Evolutionary conservation across 2,888 invertebrate species (phyloP), one percentile per base, ranked within the genome.

Genomic region (Drosophila lutescens): DNA sequence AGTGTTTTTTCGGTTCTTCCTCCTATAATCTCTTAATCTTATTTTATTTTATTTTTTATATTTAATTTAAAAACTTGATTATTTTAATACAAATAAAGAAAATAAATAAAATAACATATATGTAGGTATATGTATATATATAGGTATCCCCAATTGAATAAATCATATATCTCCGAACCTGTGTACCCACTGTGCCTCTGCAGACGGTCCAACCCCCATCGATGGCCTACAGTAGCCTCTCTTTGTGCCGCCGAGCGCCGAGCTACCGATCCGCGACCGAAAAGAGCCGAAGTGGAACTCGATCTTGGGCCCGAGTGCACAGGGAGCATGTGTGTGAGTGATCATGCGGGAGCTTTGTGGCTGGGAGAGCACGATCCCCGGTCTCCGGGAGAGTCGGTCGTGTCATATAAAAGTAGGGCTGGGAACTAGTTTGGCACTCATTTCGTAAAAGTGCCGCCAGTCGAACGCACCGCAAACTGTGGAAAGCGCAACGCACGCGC

Each of bases 381-480:
- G 38, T 46, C 63, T 38, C 71, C 55, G 57, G 58, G 69, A 75
- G 75, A 60, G 51, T 38, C 59, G 23, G 60, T 34, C 70, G 12
- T 43, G 81, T 77, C 87, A 83, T 91, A 91, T 91, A 91, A 91
- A 91, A 92, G 91, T 87, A 85, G 89, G 88, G 88, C 78, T 84
- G 85, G 86, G 84, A 89, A 90, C 91, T 86, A 85, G 91, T 90
- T 91, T 89, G 88, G 81, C 89, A 89, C 89, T 91, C 91, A 92
- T 91, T 92, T 91, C 87, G 80, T 83, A 91, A 89, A 89, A 88
- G 88, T 86, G 86, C 89, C 81, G 83, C 86, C 77, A 80, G 84
- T 80, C 80, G 87, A 86, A 88, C 88, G 80, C 77, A 78, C 80
- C 80, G 76, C 76, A 50, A 26, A 13, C 43, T 30, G 34, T 23